Base-by-base conservation (phyloP, 2,113 vertebrate species). In the Lonchura striata region DNA sequence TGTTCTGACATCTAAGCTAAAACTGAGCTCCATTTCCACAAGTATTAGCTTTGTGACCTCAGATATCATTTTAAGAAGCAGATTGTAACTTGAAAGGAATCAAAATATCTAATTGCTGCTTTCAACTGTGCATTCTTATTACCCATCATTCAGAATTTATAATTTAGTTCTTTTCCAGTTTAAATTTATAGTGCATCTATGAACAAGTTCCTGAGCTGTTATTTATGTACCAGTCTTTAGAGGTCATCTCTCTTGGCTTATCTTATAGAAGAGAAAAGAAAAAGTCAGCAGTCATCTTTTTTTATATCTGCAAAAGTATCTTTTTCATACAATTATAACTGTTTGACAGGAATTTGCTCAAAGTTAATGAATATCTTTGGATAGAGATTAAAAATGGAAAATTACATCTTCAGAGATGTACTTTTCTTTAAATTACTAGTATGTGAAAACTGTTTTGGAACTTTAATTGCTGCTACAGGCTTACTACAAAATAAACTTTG, bases 401-500 rank as follows among this genome's bases (percentile, higher is more conserved):
- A 97, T 97, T 97, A 97, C 88, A 97, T 96, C 96, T 95, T 95
- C 91, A 94, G 91, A 96, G 96, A 96, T 96, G 91, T 97, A 97
- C 94, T 97, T 97, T 97, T 94, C 95, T 97, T 97, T 92, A 97
- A 97, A 97, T 97, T 97, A 95, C 96, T 96, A 94, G 95, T 96
- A 92, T 97, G 92, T 97, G 95, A 97, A 96, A 94, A 97, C 96
- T 95, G 92, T 97, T 97, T 97, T 97, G 95, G 96, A 94, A 97
- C 96, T 94, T 94, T 95, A 97, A 97, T 97, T 97, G 72, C 88
- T 94, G 95, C 95, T 95, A 95, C 90, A 66, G 80, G 30, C 86
- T 86, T 94, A 92, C 95, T 95, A 94, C 82, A 92, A 96, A 95
- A 94, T 93, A 88, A 95, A 96, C 96, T 97, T 96, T 66, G 80